These are phyloP conservation scores for Odontomachus brunneus DNA, from an alignment of 1,140 invertebrate genomes.

Conservation along the genomic window DNA sequence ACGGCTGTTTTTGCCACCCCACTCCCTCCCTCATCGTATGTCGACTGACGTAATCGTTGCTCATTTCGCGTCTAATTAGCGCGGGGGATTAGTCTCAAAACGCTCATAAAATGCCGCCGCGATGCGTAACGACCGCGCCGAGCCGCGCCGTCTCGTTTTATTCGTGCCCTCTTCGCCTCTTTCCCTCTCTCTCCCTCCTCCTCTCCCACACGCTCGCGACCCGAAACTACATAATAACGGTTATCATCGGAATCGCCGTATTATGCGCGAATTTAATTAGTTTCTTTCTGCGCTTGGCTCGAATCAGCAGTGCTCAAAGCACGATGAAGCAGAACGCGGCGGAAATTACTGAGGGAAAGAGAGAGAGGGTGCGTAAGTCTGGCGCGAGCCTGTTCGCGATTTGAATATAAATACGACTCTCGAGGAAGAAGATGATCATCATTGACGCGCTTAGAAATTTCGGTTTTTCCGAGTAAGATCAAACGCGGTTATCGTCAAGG, in stretches of 20 bases:
- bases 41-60: conserved; percentile 60
- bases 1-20: conserved; percentile 41
- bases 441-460: conserved; percentile 29
- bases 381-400: conserved; percentile 35
- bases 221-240: conserved; percentile 30
- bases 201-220: not conserved
- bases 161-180: not conserved
- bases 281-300: conserved; percentile 54
- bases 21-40: too few species aligned
- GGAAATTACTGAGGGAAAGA: too few species aligned
- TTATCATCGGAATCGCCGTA: conserved; percentile 76
- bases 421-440: conserved; percentile 52
- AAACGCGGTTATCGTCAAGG: not conserved
- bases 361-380: conserved; percentile 64
- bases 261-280: conserved; percentile 81
- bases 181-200: conserved; percentile 12
- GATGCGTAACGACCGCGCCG: conserved; percentile 16
- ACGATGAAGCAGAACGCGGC: conserved; percentile 51
- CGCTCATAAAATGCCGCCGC: conserved; percentile 26
- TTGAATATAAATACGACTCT: conserved; percentile 68
- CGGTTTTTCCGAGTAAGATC: conserved; percentile 38
- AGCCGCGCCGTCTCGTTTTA: not conserved
- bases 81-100: conserved; percentile 67
- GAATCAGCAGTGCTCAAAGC: not conserved
- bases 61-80: conserved; percentile 72